These are phyloP conservation scores for Smutsia temminckii DNA, from an alignment of 2,797 vertebrate species.

Conservation along the genomic window DNA sequence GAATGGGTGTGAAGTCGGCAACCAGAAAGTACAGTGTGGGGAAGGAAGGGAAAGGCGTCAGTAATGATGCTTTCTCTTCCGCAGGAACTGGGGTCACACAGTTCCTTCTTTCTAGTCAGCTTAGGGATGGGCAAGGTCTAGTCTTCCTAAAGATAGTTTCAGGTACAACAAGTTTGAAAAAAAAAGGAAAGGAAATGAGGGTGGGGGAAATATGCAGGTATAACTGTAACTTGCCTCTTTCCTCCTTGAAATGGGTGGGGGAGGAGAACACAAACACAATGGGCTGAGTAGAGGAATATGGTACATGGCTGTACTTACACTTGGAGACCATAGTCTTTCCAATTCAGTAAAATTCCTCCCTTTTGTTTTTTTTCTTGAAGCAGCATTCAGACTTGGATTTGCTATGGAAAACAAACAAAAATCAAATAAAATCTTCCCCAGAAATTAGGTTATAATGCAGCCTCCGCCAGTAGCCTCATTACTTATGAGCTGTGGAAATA, in stretches of 20 bases:
- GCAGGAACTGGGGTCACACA: neutral
- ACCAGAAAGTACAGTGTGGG: neutral
- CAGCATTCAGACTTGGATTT: conserved; percentile 35
- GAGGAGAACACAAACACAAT: neutral
- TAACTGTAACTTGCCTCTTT: neutral
- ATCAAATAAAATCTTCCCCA: conserved; percentile 23
- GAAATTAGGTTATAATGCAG: conserved; percentile 45
- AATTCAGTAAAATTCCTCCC: neutral
- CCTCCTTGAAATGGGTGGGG: neutral
- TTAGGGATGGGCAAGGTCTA: neutral
- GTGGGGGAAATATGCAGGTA: neutral
- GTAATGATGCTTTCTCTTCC: neutral
- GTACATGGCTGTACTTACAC: neutral
- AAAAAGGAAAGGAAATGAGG: neutral
- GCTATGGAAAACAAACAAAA: conserved; percentile 50
- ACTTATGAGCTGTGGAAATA: conserved; percentile 67
- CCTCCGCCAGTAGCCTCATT: conserved; percentile 42
- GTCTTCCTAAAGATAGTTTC: conserved; percentile 36
- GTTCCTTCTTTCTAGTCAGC: neutral
- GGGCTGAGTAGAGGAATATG: neutral
- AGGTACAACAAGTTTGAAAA: neutral
- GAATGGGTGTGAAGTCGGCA: neutral
- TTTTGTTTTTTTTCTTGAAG: neutral
- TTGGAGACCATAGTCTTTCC: neutral
- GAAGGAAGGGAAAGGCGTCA: neutral